phyloP scores from a whole-genome alignment of 23 tunicate species.

The Ascidia mentula region DNA sequence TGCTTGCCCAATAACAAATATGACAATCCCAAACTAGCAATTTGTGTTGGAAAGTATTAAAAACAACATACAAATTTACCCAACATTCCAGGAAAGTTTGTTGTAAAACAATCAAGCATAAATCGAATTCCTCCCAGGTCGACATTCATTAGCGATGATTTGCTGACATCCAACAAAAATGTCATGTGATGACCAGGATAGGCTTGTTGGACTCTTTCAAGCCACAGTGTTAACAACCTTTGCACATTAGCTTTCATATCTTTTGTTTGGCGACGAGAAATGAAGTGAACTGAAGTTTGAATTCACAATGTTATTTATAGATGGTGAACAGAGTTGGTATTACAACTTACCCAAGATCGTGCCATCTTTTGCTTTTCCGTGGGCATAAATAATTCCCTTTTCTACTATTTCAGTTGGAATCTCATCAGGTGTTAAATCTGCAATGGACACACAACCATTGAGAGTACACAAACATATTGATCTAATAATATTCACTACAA shows the following conservation, averaged over 20 bases:
- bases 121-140: conserved; percentile 72
- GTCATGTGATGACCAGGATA: conserved; percentile 83
- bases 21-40: neutral
- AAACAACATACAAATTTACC: conserved; percentile 55
- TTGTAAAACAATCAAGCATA: conserved; percentile 64
- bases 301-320: neutral
- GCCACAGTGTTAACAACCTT: conserved; percentile 59
- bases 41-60: no score
- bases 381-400: conserved; percentile 51
- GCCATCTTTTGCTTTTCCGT: conserved; percentile 64
- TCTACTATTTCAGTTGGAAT: conserved; percentile 32
- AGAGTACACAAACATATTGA: no score
- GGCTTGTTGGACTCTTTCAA: conserved; percentile 68
- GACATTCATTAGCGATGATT: conserved; percentile 64
- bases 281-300: conserved; percentile 47
- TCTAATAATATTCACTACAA: no score
- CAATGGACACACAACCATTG: neutral
- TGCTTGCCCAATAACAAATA: neutral
- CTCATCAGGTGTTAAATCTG: conserved; percentile 52
- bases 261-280: conserved; percentile 63
- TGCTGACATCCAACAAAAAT: conserved; percentile 66
- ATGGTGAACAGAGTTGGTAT: neutral
- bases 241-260: conserved; percentile 63
- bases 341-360: conserved; percentile 58
- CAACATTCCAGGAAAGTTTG: conserved; percentile 83